Evolutionary conservation across 2,797 vertebrate genomes (phyloP), one percentile per base, ranked within the genome.

Genomic region (Arremon brunneinucha): DNA sequence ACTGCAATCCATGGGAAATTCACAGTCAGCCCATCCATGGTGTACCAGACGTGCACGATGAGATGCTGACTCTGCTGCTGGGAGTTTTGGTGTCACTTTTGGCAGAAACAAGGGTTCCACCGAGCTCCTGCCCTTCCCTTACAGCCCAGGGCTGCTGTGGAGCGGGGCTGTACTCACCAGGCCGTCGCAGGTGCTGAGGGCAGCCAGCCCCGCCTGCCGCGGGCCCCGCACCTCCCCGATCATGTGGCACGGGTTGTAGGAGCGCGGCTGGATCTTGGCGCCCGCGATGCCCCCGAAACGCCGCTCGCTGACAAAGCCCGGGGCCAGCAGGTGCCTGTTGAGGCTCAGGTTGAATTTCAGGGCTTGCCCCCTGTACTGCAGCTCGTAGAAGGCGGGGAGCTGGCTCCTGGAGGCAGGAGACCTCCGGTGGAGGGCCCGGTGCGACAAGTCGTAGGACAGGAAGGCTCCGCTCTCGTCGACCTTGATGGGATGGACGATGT

Each of bases 181-280:
- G 76, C 99, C 99, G 10, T 98, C 97, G 30, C 99, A 99, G 39
- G 99, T 98, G 75, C 99, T 99, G 71, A 99, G 98, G 14, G 98
- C 99, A 0, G 99, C 99, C 32, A 94, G 97, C 10, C 99, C 99
- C 1, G 93, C 96, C 27, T 90, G 77, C 6, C 53, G 81, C 18
- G 89, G 95, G 59, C 98, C 97, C 97, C 94, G 98, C 41, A 99
- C 99, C 41, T 98, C 98, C 16, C 99, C 99, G 2, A 98, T 82
- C 97, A 99, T 99, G 26, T 99, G 98, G 95, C 99, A 99, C 57
- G 96, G 93, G 43, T 97, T 96, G 34, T 41, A 83, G 17, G 86
- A 55, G 12, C 85, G 93, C 0, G 97, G 74, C 8, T 39, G 97
- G 78, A 99, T 97, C 85, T 92, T 96, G 82, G 98, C 98, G 0